Conservation (phyloP, 2,113 vertebrate species). For the Donacobius atricapilla region DNA sequence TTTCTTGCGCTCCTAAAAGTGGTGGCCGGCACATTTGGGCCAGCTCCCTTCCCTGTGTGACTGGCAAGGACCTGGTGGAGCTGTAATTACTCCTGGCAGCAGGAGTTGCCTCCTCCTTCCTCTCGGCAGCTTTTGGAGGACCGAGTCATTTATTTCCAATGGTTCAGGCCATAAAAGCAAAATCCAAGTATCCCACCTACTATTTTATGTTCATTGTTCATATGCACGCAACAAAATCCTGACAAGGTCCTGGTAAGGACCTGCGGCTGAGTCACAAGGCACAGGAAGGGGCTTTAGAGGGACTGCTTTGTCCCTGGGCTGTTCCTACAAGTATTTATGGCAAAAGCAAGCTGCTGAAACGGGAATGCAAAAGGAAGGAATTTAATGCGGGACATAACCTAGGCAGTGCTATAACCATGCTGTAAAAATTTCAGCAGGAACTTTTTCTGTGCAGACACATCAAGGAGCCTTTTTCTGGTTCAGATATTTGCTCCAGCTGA, state of each 20-base stretch:
- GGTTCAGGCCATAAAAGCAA: neutral
- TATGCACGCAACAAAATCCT: fast-evolving
- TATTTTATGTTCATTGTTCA: neutral
- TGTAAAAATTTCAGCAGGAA: neutral
- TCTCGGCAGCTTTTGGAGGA: neutral
- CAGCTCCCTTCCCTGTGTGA: neutral
- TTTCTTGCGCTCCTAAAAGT: neutral
- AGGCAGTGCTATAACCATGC: neutral
- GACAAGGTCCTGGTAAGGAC: neutral
- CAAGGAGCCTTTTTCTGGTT: neutral
- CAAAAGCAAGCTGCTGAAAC: neutral
- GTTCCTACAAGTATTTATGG: neutral
- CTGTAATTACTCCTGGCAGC: neutral
- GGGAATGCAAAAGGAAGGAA: neutral
- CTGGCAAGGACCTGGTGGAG: neutral
- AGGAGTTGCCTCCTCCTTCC: neutral
- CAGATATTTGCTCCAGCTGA: neutral
- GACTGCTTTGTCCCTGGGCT: neutral
- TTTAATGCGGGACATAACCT: neutral
- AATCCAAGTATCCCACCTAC: neutral
- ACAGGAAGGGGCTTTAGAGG: neutral
- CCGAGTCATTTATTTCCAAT: neutral
- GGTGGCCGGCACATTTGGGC: neutral
- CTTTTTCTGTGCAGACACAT: neutral
- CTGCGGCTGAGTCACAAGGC: neutral